Conservation (phyloP, 2,888 invertebrate genomes). For the Drosophila silvestris region DNA sequence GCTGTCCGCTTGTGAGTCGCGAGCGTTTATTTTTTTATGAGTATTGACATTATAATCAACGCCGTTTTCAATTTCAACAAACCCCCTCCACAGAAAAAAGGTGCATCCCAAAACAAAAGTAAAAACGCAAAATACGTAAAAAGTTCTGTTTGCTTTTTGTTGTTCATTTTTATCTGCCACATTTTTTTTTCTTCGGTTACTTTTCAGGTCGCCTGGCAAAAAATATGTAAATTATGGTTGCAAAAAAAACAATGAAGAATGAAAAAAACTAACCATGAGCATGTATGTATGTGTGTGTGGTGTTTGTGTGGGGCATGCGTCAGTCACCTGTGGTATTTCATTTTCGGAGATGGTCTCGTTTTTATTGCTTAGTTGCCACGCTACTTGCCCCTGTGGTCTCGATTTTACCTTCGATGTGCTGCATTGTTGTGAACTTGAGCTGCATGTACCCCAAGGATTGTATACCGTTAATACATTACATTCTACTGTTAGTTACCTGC, state of each 20-base stretch:
- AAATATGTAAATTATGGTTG: slow-evolving; percentile 74
- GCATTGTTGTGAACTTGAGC: slow-evolving; percentile 55
- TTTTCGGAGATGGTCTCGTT: slow-evolving; percentile 61
- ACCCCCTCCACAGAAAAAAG: slow-evolving; percentile 50
- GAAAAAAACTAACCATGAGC: slow-evolving; percentile 3
- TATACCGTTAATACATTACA: slow-evolving; percentile 23
- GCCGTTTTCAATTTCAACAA: slow-evolving; percentile 79
- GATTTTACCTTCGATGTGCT: slow-evolving; percentile 15
- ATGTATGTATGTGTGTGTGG: slow-evolving; percentile 12
- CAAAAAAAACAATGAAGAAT: slow-evolving; percentile 19
- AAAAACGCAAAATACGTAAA: slow-evolving; percentile 31
- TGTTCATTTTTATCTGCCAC: slow-evolving; percentile 61
- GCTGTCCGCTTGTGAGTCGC: slow-evolving; percentile 8
- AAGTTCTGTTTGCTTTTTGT: slow-evolving; percentile 68
- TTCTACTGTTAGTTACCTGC: slow-evolving; percentile 29
- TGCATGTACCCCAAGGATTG: slow-evolving; percentile 47
- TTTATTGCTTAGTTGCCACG: slow-evolving; percentile 63
- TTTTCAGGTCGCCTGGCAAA: slow-evolving; percentile 62
- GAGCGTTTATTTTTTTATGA: slow-evolving; percentile 59
- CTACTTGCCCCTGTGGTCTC: slow-evolving; percentile 14
- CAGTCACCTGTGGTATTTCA: slow-evolving; percentile 79
- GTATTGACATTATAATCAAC: slow-evolving; percentile 81
- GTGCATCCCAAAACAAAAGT: slow-evolving; percentile 59
- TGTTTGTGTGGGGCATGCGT: slow-evolving; percentile 68
- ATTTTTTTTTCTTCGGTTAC: slow-evolving; percentile 36